phyloP scores from a whole-genome alignment of 2,113 vertebrate genomes.

The Halcyon malimbica region DNA sequence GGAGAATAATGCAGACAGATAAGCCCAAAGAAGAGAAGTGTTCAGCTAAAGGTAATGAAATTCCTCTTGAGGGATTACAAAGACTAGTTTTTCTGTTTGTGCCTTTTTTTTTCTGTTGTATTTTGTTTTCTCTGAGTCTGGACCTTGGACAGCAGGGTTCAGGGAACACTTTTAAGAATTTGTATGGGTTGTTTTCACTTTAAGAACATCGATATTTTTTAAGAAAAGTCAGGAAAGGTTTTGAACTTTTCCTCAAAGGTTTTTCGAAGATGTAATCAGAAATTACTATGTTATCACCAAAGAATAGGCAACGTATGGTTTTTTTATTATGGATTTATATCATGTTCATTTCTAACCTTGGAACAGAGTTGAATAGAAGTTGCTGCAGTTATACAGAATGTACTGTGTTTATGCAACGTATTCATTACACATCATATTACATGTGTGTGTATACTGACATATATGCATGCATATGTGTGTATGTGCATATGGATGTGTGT shows the following conservation, averaged over 20 bases:
- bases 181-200: background rate
- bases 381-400: background rate
- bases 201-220: background rate
- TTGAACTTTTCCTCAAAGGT: background rate
- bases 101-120: background rate
- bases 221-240: background rate
- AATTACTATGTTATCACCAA: background rate
- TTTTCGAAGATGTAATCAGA: background rate
- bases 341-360: background rate
- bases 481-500: background rate
- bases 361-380: background rate
- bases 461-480: background rate
- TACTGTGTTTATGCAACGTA: background rate
- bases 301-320: background rate
- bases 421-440: background rate
- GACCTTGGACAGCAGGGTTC: fast-evolving
- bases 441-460: background rate
- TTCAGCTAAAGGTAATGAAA: slow-evolving; percentile 31
- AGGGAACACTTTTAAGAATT: background rate
- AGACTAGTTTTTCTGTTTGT: background rate
- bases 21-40: background rate
- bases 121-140: background rate
- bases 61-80: background rate
- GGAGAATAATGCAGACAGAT: background rate
- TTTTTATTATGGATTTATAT: background rate